Percentiles rank a stretch among this genome's conserved stretches.
These are phyloP conservation scores for Pelecanus crispus DNA, from an alignment of 2,113 vertebrate species.

Conservation along the genomic window DNA sequence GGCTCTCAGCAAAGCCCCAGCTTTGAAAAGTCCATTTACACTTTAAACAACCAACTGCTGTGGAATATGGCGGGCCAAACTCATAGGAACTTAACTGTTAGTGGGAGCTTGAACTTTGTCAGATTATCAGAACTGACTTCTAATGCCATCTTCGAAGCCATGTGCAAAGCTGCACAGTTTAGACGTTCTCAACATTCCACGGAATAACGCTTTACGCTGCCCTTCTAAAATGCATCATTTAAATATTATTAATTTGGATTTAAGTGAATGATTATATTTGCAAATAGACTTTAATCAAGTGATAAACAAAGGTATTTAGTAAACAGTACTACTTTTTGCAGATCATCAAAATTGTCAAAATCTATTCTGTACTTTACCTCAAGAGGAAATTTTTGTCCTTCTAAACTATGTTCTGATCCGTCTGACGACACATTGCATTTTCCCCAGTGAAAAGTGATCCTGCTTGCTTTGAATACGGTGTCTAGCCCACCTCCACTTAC, in stretches of 20 bases:
- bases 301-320: not conserved
- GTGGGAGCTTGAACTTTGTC: not conserved
- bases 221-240: not conserved
- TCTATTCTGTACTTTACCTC: slow-evolving; percentile 77
- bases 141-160: not conserved
- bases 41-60: not conserved
- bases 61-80: not conserved
- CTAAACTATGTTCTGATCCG: slow-evolving; percentile 92
- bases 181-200: not conserved
- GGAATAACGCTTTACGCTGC: rapidly evolving
- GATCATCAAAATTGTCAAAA: not conserved
- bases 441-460: slow-evolving; percentile 95
- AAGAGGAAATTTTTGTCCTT: slow-evolving; percentile 89
- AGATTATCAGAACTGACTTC: not conserved
- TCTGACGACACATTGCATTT: slow-evolving; percentile 90
- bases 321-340: not conserved
- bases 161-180: not conserved
- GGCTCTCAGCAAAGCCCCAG: not conserved
- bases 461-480: slow-evolving; percentile 86
- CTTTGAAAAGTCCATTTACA: not conserved
- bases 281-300: not conserved
- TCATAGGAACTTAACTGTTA: not conserved
- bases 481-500: slow-evolving; percentile 87
- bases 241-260: not conserved
- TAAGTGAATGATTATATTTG: not conserved